A percentile compares a stretch with the other conserved stretches of the same genome.
phyloP scores from a whole-genome alignment of 2,888 invertebrate genomes.

The Morpho deidamia region DNA sequence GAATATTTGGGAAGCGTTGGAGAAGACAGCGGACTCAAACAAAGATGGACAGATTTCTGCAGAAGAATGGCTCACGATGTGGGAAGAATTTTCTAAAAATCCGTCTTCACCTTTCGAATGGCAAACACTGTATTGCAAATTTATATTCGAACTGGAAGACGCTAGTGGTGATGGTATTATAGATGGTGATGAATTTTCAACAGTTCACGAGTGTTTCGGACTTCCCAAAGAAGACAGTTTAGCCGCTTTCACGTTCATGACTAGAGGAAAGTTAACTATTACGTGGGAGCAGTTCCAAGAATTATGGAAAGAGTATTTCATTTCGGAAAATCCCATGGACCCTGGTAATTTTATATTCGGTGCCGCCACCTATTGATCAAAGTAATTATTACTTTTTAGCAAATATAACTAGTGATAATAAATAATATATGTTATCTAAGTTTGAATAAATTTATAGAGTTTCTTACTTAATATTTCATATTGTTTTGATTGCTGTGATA shows the following conservation, averaged over 20 bases:
- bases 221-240: conserved; percentile 83
- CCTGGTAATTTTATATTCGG: conserved; percentile 30
- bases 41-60: conserved; percentile 45
- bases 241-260: conserved; percentile 85
- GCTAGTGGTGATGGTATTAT: conserved; percentile 84
- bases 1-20: conserved; percentile 88
- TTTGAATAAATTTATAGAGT: too few relatives aligned
- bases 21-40: conserved; percentile 85
- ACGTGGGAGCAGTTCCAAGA: conserved; percentile 84
- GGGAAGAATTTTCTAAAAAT: conserved; percentile 33
- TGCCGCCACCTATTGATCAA: conserved; percentile 18
- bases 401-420: too few relatives aligned
- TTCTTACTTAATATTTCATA: too few relatives aligned
- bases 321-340: conserved; percentile 25
- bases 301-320: conserved; percentile 85
- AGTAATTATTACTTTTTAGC: too few relatives aligned
- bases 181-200: conserved; percentile 86
- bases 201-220: conserved; percentile 84
- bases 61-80: conserved; percentile 28
- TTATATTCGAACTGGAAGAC: conserved; percentile 90
- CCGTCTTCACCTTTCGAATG: conserved; percentile 70
- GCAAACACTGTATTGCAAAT: conserved; percentile 88
- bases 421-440: too few relatives aligned
- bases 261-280: conserved; percentile 82
- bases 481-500: too few relatives aligned